These are phyloP conservation scores for Vulpes vulpes DNA, from an alignment of 2,113 vertebrate genomes.

Conservation along the genomic window DNA sequence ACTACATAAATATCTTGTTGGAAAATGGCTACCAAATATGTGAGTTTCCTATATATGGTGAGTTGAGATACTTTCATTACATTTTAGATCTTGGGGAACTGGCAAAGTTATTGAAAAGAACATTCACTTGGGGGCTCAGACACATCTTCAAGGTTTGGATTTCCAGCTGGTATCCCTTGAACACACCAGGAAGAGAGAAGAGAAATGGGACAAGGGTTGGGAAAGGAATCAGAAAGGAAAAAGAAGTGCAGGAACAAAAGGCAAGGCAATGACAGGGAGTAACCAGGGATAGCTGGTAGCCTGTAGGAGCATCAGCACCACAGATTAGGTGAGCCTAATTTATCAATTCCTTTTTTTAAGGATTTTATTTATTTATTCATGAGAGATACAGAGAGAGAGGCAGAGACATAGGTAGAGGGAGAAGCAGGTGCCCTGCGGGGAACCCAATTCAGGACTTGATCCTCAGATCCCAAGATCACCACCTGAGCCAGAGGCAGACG, in stretches of 20 bases:
- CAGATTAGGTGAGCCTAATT: background rate
- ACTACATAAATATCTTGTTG: background rate
- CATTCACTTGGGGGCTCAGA: background rate
- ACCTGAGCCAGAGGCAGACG: too few species aligned
- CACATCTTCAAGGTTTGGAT: background rate
- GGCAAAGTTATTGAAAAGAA: background rate
- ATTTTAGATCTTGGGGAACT: background rate
- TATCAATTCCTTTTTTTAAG: background rate
- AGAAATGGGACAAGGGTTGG: background rate
- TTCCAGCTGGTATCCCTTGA: background rate
- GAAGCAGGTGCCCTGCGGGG: too few species aligned
- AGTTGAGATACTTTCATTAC: background rate
- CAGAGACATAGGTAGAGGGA: too few species aligned
- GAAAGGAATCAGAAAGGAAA: background rate
- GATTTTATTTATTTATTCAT: too few species aligned
- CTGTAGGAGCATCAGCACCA: accelerated
- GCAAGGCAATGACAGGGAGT: accelerated
- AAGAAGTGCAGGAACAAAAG: background rate
- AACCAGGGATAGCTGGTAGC: accelerated
- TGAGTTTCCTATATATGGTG: background rate
- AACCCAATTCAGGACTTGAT: too few species aligned
- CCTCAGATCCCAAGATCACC: too few species aligned
- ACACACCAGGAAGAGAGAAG: background rate
- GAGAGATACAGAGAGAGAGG: too few species aligned
- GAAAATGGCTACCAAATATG: background rate